Conservation (phyloP, 1,140 invertebrate genomes). For the Eueides isabella region DNA sequence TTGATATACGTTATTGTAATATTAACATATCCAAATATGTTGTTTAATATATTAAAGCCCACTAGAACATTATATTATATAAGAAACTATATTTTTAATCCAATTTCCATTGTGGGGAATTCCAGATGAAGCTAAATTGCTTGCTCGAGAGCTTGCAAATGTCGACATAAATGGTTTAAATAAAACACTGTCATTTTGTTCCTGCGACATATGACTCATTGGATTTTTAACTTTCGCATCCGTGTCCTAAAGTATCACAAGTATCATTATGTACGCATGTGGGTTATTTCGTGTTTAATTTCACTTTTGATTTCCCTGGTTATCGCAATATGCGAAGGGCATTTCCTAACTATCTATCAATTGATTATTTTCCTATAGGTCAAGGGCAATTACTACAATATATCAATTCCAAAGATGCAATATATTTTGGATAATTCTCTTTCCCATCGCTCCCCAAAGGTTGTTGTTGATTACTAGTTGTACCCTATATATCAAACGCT, state of each 20-base stretch:
- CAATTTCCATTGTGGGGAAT: neutral
- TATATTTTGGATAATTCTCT: conserved; percentile 16
- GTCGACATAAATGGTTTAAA: conserved; percentile 6
- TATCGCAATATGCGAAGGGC: neutral
- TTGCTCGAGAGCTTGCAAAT: neutral
- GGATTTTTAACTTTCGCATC: conserved; percentile 41
- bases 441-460: conserved; percentile 25
- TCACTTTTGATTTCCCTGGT: too few relatives aligned
- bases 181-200: conserved; percentile 3
- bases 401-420: conserved; percentile 24
- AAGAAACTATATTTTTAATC: neutral
- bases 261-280: neutral
- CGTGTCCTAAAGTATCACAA: conserved; percentile 18
- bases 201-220: conserved; percentile 31
- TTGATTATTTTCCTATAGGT: conserved; percentile 29
- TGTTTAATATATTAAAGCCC: neutral
- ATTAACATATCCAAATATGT: neutral
- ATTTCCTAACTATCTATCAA: neutral
- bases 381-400: conserved; percentile 44
- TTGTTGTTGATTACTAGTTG: conserved; percentile 32
- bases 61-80: neutral
- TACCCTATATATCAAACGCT: neutral
- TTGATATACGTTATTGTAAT: too few relatives aligned
- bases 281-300: neutral
- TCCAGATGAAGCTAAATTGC: neutral